phyloP scores from a whole-genome alignment of 2,888 invertebrate genomes.

The Phalera bucephala region DNA sequence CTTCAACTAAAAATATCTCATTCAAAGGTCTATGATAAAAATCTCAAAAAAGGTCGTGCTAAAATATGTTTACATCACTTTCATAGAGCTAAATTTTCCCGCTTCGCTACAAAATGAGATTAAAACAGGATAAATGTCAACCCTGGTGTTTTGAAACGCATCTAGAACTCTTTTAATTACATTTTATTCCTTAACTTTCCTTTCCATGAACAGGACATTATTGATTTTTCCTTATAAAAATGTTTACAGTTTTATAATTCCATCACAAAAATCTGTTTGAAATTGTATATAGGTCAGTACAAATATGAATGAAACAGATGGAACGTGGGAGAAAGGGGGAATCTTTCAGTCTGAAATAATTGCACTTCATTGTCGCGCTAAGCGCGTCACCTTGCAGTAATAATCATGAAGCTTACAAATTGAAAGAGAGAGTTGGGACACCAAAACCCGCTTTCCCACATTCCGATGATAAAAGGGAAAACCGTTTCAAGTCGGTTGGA shows the following conservation, averaged over 20 bases:
- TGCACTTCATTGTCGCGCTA: slow-evolving; percentile 15
- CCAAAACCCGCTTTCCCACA: slow-evolving; percentile 78
- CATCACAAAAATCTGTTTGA: too few species aligned
- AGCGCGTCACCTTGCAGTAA: slow-evolving; percentile 41
- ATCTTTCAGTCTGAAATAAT: slow-evolving; percentile 8
- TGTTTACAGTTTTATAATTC: too few species aligned
- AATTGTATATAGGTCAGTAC: too few species aligned
- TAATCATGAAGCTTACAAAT: slow-evolving; percentile 65
- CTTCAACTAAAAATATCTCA: too few species aligned
- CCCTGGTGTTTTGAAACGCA: background rate
- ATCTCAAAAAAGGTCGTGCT: background rate
- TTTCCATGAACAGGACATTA: too few species aligned
- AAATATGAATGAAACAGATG: background rate
- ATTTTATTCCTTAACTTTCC: background rate
- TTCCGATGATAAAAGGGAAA: slow-evolving; percentile 81
- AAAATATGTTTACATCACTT: slow-evolving; percentile 12
- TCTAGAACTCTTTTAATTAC: background rate
- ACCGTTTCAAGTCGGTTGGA: slow-evolving; percentile 52
- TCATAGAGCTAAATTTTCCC: slow-evolving; percentile 7
- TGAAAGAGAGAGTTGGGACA: slow-evolving; percentile 80
- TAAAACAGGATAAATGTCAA: slow-evolving; percentile 1
- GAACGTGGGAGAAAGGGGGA: background rate
- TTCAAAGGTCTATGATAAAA: too few species aligned
- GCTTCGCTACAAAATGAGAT: slow-evolving; percentile 4
- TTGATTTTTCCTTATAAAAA: too few species aligned